These are phyloP conservation scores for Lutjanus erythropterus DNA, from an alignment of 2,113 vertebrate genomes.

Conservation along the genomic window DNA sequence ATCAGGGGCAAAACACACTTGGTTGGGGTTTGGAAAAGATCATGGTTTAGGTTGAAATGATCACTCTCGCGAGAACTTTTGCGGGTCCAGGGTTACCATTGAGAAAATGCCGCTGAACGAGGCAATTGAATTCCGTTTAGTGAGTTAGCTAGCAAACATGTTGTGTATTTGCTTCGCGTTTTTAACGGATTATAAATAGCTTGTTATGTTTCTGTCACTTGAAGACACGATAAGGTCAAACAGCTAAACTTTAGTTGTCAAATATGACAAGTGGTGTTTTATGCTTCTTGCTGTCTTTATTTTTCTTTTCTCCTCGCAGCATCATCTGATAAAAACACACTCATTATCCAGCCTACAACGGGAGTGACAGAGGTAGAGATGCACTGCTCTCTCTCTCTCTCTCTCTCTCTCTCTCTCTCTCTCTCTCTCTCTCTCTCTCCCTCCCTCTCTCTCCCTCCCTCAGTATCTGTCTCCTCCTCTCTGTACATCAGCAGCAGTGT, in stretches of 20 bases:
- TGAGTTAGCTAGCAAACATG: neutral
- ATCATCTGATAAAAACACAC: neutral
- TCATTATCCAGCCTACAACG: too few relatives aligned
- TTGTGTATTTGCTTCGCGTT: neutral
- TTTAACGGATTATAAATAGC: neutral
- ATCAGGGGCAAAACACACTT: too few relatives aligned
- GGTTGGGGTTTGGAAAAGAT: too few relatives aligned
- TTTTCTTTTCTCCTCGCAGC: neutral
- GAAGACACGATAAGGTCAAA: neutral
- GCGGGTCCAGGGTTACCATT: too few relatives aligned
- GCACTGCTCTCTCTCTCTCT: neutral
- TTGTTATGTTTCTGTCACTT: neutral
- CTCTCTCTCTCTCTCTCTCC: neutral
- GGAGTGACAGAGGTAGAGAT: neutral
- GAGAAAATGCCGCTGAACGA: too few relatives aligned
- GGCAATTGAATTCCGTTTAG: neutral
- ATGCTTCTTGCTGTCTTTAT: neutral
- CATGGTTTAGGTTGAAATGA: too few relatives aligned
- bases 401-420: conserved; percentile 11
- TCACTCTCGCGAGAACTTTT: conserved; percentile 33
- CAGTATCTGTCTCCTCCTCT: conserved; percentile 62
- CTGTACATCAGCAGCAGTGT: conserved; percentile 64
- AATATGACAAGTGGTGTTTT: neutral
- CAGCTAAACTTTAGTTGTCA: neutral
- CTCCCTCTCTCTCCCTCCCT: neutral